These are phyloP conservation scores for Chloropsis cyanopogon DNA, from an alignment of 2,113 vertebrate genomes.

Conservation along the genomic window DNA sequence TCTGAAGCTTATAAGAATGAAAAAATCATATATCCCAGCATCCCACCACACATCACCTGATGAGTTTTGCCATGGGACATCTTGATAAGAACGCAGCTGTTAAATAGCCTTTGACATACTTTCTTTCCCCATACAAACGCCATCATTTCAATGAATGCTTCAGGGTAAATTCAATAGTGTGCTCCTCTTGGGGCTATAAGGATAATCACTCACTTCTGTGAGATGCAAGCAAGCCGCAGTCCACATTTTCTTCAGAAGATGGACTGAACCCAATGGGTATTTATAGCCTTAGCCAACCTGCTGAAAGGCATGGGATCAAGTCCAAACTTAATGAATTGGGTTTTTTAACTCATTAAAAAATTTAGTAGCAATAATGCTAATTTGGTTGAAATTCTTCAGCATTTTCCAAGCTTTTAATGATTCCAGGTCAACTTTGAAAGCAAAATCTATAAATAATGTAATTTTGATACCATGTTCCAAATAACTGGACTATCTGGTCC, in stretches of 20 bases:
- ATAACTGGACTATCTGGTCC: neutral
- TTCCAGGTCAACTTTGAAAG: neutral
- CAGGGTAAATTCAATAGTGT: neutral
- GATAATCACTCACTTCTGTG: neutral
- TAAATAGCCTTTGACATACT: neutral
- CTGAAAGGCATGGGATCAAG: neutral
- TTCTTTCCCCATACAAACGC: neutral
- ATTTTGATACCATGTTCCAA: neutral
- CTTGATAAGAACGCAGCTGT: neutral
- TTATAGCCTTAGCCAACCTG: neutral
- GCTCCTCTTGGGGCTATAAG: neutral
- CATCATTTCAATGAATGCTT: neutral
- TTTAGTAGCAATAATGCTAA: neutral
- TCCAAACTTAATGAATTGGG: neutral
- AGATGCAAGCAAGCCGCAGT: neutral
- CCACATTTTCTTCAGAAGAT: neutral
- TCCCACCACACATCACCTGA: neutral
- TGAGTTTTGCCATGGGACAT: neutral
- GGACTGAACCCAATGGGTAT: neutral
- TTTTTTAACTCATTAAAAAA: neutral
- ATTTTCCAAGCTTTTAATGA: neutral
- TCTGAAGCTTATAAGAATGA: neutral
- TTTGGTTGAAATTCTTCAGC: neutral
- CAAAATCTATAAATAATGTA: neutral
- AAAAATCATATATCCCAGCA: accelerated